Evolutionary conservation across 2,797 vertebrate species (phyloP).

Genomic region (Tamandua tetradactyla): DNA sequence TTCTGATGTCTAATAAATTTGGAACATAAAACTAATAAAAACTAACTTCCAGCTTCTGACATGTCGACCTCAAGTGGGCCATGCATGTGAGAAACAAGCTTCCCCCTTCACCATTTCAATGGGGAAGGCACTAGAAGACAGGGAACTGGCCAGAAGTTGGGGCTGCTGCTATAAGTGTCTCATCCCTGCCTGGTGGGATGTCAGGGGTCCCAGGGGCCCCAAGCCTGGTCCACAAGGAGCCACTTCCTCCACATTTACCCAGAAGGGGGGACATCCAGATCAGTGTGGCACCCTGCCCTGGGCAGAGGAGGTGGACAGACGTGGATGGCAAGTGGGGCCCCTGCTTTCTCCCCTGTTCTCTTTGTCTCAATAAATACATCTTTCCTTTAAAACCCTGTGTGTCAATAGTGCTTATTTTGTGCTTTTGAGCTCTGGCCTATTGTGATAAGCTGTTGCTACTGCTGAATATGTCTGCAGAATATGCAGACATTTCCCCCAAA

Average conservation of each 20-base stretch:
- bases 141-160: too few species aligned
- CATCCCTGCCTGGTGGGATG: not conserved
- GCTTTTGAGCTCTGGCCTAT: not conserved
- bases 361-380: not conserved
- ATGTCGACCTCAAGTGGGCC: not conserved
- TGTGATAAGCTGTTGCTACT: not conserved
- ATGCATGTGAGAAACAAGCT: not conserved
- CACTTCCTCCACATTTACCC: not conserved
- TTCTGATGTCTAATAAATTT: not conserved
- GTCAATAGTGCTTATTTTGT: not conserved
- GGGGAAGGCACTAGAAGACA: not conserved
- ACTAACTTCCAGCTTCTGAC: not conserved
- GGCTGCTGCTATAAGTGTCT: not conserved
- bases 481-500: not conserved
- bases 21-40: not conserved
- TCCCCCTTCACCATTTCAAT: not conserved
- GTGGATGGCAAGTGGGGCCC: too few species aligned
- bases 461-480: too few species aligned
- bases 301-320: not conserved
- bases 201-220: not conserved
- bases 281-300: not conserved
- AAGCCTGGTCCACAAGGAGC: not conserved
- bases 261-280: not conserved
- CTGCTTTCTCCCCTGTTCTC: not conserved
- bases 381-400: not conserved